A percentile compares a stretch with the other conserved stretches of the same genome.
phyloP scores from a whole-genome alignment of 1,140 invertebrate species.

The roundworm (Caenorhabditis elegans) region WBcel235 BX284606.5:12642001-12642500 shows the following conservation, averaged over 20 bases:
- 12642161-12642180: background rate
- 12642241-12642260: constrained; percentile 19
- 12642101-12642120: too few relatives aligned
- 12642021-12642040: background rate
- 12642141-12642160: constrained; percentile 25
- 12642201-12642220: too few relatives aligned
- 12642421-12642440: too few relatives aligned
- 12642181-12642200: background rate
- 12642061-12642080: background rate
- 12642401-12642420: background rate
- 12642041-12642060: background rate
- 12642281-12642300: constrained; percentile 21
- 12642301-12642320: constrained; percentile 10
- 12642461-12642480: too few relatives aligned
- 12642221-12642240: too few relatives aligned
- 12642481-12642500: too few relatives aligned
- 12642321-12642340: background rate
- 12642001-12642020: background rate
- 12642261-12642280: constrained; percentile 21
- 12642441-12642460: background rate
- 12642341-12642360: constrained; percentile 17
- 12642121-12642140: background rate
- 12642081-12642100: background rate
- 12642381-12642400: background rate
- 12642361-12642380: background rate